phyloP scores from a whole-genome alignment of 2,888 invertebrate genomes.

The Tyria jacobaeae region DNA sequence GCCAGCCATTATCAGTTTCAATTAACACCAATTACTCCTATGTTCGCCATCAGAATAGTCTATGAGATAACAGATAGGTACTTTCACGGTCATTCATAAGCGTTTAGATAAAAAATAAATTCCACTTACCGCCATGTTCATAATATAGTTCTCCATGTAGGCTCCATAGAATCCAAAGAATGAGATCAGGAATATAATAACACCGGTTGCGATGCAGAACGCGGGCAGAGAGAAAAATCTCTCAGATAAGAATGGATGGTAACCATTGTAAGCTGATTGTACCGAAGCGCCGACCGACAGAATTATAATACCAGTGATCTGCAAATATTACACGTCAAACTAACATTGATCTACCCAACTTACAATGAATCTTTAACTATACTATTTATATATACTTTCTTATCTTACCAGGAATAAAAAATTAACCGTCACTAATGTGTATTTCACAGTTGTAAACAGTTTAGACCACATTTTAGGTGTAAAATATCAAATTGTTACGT shows the following conservation, averaged over 20 bases:
- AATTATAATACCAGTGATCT: constrained; percentile 93
- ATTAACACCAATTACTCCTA: constrained; percentile 35
- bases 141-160: constrained; percentile 92
- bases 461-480: constrained; percentile 75
- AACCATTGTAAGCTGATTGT: constrained; percentile 88
- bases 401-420: constrained; percentile 80
- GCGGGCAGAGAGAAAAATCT: constrained; percentile 91
- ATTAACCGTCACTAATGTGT: constrained; percentile 73
- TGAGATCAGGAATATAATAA: constrained; percentile 91
- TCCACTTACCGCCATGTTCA: constrained; percentile 90
- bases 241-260: constrained; percentile 89
- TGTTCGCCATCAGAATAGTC: constrained; percentile 24
- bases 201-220: constrained; percentile 90
- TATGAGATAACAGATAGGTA: constrained; percentile 34
- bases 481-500: constrained; percentile 42
- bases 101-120: constrained; percentile 24
- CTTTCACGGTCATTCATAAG: constrained; percentile 34
- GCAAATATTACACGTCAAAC: constrained; percentile 50
- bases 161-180: constrained; percentile 97
- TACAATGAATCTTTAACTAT: background rate
- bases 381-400: too few relatives aligned
- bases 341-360: constrained; percentile 11
- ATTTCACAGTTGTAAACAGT: constrained; percentile 81
- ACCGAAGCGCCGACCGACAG: constrained; percentile 91
- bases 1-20: constrained; percentile 27